Evolutionary conservation across 1,140 invertebrate species (phyloP).

Genomic region (Epicauta chinensis): DNA sequence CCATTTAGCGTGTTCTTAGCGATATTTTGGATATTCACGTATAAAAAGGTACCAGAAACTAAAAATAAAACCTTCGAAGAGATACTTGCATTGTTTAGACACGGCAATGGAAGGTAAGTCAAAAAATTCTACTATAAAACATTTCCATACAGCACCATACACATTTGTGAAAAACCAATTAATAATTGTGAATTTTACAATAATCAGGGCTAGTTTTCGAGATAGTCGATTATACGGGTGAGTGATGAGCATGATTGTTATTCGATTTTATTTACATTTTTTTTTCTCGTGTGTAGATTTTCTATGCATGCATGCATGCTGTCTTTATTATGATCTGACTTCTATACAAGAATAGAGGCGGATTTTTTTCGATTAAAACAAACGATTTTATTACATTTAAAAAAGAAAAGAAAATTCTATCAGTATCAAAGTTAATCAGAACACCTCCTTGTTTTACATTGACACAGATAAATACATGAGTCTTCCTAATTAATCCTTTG

Average conservation of each 20-base stretch:
- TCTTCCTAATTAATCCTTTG: too few species aligned
- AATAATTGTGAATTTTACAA: background rate
- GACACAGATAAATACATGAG: too few species aligned
- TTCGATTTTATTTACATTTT: conserved; percentile 12
- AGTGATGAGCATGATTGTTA: conserved; percentile 43
- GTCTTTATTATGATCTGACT: conserved; percentile 15
- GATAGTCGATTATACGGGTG: conserved; percentile 71
- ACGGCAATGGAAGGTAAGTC: conserved; percentile 76
- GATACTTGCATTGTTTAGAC: conserved; percentile 85
- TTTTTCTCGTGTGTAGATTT: background rate
- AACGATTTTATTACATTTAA: too few species aligned
- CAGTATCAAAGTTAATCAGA: too few species aligned
- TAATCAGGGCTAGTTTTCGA: conserved; percentile 59
- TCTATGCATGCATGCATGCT: background rate
- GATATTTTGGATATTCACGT: conserved; percentile 96
- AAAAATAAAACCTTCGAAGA: conserved; percentile 99
- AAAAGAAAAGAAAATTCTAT: too few species aligned
- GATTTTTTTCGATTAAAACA: background rate
- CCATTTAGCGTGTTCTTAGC: conserved; percentile 94
- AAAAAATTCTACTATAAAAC: conserved; percentile 20
- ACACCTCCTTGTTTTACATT: too few species aligned
- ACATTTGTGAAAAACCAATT: background rate
- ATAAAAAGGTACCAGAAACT: conserved; percentile 97
- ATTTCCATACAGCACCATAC: background rate
- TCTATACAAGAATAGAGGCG: conserved; percentile 26